Evolutionary conservation across 2,113 vertebrate species (phyloP), one percentile per base, ranked within the genome.

Genomic region (Anolis sagrei): DNA sequence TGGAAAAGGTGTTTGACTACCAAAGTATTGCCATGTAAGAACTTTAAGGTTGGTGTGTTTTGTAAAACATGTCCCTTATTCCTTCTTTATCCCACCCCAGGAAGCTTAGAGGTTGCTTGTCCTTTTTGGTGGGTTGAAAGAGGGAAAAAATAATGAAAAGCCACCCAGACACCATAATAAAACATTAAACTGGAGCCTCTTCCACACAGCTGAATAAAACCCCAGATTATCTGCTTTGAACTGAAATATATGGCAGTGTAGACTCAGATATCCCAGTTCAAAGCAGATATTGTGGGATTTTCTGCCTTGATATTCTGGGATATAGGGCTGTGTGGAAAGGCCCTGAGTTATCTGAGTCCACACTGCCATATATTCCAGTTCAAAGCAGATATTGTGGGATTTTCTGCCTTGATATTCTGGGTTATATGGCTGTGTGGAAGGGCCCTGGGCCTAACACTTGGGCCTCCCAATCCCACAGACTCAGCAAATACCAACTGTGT

Each of bases 381-480:
- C n/a, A n/a, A n/a, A n/a, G n/a, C n/a, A n/a, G n/a, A n/a, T n/a
- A n/a, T n/a, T n/a, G n/a, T n/a, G n/a, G n/a, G n/a, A n/a, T n/a
- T n/a, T n/a, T n/a, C n/a, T n/a, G n/a, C n/a, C n/a, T n/a, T n/a
- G n/a, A n/a, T n/a, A n/a, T n/a, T n/a, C n/a, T n/a, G n/a, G n/a
- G n/a, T n/a, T n/a, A n/a, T n/a, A n/a, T n/a, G n/a, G n/a, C n/a
- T n/a, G n/a, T n/a, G n/a, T n/a, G n/a, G n/a, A n/a, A n/a, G n/a
- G n/a, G n/a, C n/a, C n/a, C n/a, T n/a, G 39, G 3, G 39, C 39
- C 90, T 90, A 90, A 92, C 88, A 87, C 88, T 87, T 85, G 85
- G 91, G 89, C 86, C 84, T 80, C 87, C 89, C 86, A 95, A 83
- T 88, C 91, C 92, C 21, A 4, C 94, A 95, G 85, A 91, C 89